Conservation (phyloP, 2,888 invertebrate species). For the Drosophila heteroneura region DNA sequence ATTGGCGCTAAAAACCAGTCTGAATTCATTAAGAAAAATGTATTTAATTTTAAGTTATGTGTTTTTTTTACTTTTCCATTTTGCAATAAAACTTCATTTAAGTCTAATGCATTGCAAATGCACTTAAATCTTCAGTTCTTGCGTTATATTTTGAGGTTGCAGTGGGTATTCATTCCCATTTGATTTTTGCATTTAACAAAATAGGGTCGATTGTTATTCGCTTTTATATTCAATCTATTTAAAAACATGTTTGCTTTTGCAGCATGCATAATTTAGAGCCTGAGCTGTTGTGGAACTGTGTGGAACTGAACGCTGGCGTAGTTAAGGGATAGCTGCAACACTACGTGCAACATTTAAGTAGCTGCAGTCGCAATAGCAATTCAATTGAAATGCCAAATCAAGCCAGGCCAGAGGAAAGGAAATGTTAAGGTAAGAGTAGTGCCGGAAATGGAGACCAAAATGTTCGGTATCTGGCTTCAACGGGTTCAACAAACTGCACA, state of each 20-base stretch:
- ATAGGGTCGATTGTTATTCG: neutral
- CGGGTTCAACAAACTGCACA: slow-evolving; percentile 47
- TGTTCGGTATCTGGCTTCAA: slow-evolving; percentile 21
- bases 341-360: slow-evolving; percentile 45
- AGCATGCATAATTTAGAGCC: neutral
- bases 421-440: slow-evolving; percentile 7
- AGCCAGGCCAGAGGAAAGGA: neutral
- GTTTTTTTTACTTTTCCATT: neutral
- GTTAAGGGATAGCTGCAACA: slow-evolving; percentile 2
- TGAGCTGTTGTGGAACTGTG: neutral
- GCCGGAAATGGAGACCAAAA: slow-evolving; percentile 55
- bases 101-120: neutral
- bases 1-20: neutral
- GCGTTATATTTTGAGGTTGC: neutral
- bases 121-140: neutral
- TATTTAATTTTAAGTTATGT: neutral
- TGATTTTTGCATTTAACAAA: neutral
- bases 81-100: neutral
- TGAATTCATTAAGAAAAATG: neutral
- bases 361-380: slow-evolving; percentile 45
- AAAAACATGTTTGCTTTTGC: neutral
- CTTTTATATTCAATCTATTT: neutral
- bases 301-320: neutral
- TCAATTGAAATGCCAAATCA: slow-evolving; percentile 54
- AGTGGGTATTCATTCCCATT: neutral